Percentiles rank a stretch among this genome's conserved stretches.
Conservation (phyloP, 1,140 invertebrate genomes). For the Asobara japonica region DNA sequence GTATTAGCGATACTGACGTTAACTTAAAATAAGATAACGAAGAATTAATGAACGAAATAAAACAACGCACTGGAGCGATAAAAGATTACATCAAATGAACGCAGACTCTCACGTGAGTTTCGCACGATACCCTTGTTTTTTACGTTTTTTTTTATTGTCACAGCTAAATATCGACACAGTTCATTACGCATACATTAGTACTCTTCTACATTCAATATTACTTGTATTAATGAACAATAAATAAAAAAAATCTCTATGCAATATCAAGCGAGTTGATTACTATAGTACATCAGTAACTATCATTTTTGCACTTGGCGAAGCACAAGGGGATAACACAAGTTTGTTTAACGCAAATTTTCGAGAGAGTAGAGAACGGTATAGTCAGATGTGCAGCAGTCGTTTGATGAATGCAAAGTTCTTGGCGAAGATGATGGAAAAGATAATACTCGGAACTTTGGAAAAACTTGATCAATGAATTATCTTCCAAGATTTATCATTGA, state of each 20-base stretch:
- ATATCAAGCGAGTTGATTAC: not conserved
- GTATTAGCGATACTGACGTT: not conserved
- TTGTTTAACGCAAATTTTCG: constrained; percentile 1
- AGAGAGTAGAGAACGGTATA: not conserved
- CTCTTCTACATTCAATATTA: not conserved
- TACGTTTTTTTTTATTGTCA: not conserved
- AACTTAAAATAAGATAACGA: not conserved
- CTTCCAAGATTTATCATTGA: not conserved
- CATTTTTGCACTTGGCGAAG: constrained; percentile 5
- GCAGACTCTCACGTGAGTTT: not conserved
- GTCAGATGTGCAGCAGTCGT: not conserved
- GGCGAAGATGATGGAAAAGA: not conserved
- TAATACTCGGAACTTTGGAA: not conserved
- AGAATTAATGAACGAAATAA: not conserved
- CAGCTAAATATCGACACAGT: not conserved
- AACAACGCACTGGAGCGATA: not conserved
- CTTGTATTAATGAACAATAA: not conserved
- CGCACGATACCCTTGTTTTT: not conserved
- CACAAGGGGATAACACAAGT: constrained; percentile 8
- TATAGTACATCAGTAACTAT: constrained; percentile 4
- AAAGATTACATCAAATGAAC: not conserved
- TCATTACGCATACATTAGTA: not conserved
- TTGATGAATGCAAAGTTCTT: not conserved
- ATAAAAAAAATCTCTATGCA: not conserved
- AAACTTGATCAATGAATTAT: constrained; percentile 7